Evolutionary conservation across 2,888 invertebrate genomes (phyloP).

Genomic region (Anodontia alba): DNA sequence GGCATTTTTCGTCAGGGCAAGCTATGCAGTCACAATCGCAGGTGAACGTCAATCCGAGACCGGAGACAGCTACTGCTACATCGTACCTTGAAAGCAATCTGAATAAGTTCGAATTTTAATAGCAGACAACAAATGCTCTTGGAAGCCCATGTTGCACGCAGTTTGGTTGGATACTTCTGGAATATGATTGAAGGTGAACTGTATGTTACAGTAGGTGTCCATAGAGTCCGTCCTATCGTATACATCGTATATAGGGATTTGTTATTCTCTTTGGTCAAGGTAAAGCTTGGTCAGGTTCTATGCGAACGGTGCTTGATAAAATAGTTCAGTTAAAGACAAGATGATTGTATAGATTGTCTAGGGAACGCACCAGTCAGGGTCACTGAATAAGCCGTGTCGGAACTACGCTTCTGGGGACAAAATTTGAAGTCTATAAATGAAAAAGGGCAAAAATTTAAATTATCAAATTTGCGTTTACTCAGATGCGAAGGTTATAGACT

Average conservation of each 20-base stretch:
- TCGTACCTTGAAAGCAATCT: conserved; percentile 30
- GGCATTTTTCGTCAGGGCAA: neutral
- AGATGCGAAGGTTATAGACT: conserved; percentile 33
- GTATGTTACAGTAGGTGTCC: conserved; percentile 25
- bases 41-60: neutral
- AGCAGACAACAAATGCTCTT: conserved; percentile 56
- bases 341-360: conserved; percentile 18
- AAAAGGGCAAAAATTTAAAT: neutral
- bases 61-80: conserved; percentile 7
- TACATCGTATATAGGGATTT: neutral
- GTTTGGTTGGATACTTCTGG: conserved; percentile 52
- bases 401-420: conserved; percentile 28
- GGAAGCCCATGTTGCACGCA: conserved; percentile 32
- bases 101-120: conserved; percentile 51
- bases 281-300: conserved; percentile 39
- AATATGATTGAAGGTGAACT: conserved; percentile 32
- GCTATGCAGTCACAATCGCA: neutral
- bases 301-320: conserved; percentile 37
- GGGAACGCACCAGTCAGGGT: conserved; percentile 39
- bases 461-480: conserved; percentile 24
- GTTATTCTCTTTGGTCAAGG: conserved; percentile 23
- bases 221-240: neutral
- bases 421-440: conserved; percentile 32
- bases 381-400: conserved; percentile 23
- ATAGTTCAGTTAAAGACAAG: conserved; percentile 26